A percentile compares a stretch with the other conserved stretches of the same genome.
phyloP scores from a whole-genome alignment of 2,113 vertebrate species.

The Pterophyllum scalare region DNA sequence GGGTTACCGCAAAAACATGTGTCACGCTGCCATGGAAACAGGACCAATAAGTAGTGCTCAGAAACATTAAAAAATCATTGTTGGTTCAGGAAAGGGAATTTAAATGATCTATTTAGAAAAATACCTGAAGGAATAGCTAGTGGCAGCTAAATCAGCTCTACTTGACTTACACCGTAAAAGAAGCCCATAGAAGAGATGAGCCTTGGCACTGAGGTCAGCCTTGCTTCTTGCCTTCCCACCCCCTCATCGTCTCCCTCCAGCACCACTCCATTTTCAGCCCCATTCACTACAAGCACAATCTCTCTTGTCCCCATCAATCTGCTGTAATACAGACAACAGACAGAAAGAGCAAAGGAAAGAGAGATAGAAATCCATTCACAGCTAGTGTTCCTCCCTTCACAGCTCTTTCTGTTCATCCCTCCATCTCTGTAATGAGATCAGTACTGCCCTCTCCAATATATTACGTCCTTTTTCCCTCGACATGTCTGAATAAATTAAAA shows the following conservation, averaged over 20 bases:
- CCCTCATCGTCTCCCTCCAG: background rate
- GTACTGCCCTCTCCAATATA: conserved; percentile 61
- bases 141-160: conserved; percentile 9
- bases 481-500: conserved; percentile 78
- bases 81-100: conserved; percentile 39
- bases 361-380: conserved; percentile 61
- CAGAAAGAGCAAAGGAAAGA: conserved; percentile 46
- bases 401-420: conserved; percentile 48
- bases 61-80: conserved; percentile 51
- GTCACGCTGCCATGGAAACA: conserved; percentile 78
- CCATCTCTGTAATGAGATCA: conserved; percentile 65
- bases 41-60: conserved; percentile 51
- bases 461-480: conserved; percentile 48
- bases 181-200: conserved; percentile 35
- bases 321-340: conserved; percentile 52
- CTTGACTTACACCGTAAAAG: conserved; percentile 12
- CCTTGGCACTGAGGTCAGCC: conserved; percentile 47
- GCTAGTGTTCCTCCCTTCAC: conserved; percentile 51
- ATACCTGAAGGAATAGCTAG: background rate
- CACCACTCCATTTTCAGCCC: conserved; percentile 55
- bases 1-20: conserved; percentile 73
- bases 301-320: conserved; percentile 57
- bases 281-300: conserved; percentile 60
- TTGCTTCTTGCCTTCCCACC: conserved; percentile 20
- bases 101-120: background rate